A percentile compares a stretch with the other conserved stretches of the same genome.
phyloP scores from a whole-genome alignment of 2,888 invertebrate species.

The Hydroisotoma schaefferi region DNA sequence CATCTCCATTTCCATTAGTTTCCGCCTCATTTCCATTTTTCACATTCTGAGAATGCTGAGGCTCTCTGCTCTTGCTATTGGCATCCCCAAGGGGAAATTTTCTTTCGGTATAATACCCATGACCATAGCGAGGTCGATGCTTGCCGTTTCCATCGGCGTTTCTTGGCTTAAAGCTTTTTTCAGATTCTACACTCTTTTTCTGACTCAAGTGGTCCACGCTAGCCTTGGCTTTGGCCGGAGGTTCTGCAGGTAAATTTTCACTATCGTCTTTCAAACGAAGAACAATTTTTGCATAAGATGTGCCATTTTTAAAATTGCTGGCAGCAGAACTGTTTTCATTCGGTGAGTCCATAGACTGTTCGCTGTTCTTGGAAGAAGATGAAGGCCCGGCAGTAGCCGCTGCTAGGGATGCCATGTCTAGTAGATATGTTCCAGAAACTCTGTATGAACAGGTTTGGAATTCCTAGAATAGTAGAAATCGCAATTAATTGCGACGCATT shows the following conservation, averaged over 20 bases:
- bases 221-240: too few species aligned
- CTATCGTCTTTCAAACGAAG: conserved; percentile 4
- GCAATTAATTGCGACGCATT: too few species aligned
- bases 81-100: neutral
- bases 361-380: neutral
- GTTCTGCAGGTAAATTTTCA: conserved; percentile 13
- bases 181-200: neutral
- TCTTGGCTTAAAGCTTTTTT: neutral
- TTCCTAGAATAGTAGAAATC: too few species aligned
- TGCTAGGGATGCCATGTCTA: too few species aligned
- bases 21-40: neutral
- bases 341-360: neutral
- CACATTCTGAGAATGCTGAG: neutral
- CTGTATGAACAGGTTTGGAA: too few species aligned
- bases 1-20: neutral
- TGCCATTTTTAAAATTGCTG: conserved; percentile 2
- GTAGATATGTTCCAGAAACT: too few species aligned
- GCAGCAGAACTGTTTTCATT: neutral
- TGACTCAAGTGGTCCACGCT: too few species aligned
- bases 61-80: neutral
- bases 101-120: neutral
- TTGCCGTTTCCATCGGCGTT: neutral
- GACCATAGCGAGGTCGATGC: neutral
- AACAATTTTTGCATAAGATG: conserved; percentile 9
- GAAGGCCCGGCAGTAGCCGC: neutral